Conservation (phyloP, 2,113 vertebrate species). For the Panurus biarmicus region DNA sequence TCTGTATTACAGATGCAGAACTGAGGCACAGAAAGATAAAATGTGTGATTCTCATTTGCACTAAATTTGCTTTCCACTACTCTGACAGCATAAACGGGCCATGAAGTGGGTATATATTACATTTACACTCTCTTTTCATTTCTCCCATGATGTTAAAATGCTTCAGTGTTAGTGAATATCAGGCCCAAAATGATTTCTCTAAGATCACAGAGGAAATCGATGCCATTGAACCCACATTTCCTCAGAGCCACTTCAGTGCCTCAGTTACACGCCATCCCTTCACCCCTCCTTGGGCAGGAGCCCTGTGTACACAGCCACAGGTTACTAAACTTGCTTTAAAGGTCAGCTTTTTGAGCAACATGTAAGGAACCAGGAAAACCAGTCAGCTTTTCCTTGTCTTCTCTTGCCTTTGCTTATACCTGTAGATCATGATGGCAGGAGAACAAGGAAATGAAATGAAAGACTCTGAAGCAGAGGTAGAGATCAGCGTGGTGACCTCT, state of each 20-base stretch:
- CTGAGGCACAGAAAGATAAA: conserved; percentile 43
- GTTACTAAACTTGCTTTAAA: not conserved
- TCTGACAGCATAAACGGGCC: conserved; percentile 43
- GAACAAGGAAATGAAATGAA: not conserved
- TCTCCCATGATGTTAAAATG: conserved; percentile 34
- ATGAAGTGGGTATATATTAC: conserved; percentile 46
- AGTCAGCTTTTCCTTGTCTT: not conserved
- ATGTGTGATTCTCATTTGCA: conserved; percentile 53
- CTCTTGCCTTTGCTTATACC: not conserved
- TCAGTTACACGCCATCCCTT: not conserved
- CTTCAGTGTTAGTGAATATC: conserved; percentile 20
- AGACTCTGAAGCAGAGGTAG: not conserved
- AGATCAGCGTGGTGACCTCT: not conserved
- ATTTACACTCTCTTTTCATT: conserved; percentile 53
- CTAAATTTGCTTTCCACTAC: conserved; percentile 54
- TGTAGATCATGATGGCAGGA: not conserved
- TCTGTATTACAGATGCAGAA: conserved; percentile 37
- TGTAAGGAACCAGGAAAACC: not conserved
- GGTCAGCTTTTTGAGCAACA: not conserved
- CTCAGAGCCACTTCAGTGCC: not conserved
- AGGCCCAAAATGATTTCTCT: not conserved
- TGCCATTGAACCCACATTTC: conserved; percentile 7
- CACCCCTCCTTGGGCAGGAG: not conserved
- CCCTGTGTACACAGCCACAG: not conserved
- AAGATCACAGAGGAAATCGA: not conserved